phyloP scores from a whole-genome alignment of 1,140 invertebrate species.

The Nephotettix cincticeps region DNA sequence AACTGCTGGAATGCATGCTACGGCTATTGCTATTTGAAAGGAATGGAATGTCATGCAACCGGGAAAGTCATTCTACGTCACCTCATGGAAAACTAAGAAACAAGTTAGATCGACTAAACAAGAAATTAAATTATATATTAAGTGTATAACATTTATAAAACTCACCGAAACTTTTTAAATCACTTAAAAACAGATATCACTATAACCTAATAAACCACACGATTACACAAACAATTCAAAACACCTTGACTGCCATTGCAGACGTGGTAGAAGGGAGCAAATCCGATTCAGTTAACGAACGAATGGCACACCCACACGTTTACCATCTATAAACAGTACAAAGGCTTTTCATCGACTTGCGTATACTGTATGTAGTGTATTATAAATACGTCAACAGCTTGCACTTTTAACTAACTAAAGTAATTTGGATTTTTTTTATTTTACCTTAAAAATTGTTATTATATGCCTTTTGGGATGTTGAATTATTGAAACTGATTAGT shows the following conservation, averaged over 20 bases:
- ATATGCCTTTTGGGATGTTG: too few relatives aligned
- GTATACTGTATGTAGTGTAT: too few relatives aligned
- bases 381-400: too few relatives aligned
- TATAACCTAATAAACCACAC: background rate
- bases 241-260: background rate
- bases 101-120: background rate
- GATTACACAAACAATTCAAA: background rate
- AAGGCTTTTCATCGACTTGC: too few relatives aligned
- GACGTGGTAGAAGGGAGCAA: background rate
- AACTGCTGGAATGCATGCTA: background rate
- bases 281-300: background rate
- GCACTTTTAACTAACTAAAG: too few relatives aligned
- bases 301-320: too few relatives aligned
- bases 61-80: background rate
- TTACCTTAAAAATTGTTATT: too few relatives aligned
- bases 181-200: background rate
- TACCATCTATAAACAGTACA: too few relatives aligned
- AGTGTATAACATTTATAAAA: background rate
- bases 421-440: too few relatives aligned
- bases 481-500: too few relatives aligned
- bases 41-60: constrained; percentile 12
- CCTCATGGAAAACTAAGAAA: background rate
- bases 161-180: background rate
- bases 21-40: background rate
- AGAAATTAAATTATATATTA: background rate